Evolutionary conservation across 2,888 invertebrate species (phyloP).

Genomic region (Perithous albicinctus): DNA sequence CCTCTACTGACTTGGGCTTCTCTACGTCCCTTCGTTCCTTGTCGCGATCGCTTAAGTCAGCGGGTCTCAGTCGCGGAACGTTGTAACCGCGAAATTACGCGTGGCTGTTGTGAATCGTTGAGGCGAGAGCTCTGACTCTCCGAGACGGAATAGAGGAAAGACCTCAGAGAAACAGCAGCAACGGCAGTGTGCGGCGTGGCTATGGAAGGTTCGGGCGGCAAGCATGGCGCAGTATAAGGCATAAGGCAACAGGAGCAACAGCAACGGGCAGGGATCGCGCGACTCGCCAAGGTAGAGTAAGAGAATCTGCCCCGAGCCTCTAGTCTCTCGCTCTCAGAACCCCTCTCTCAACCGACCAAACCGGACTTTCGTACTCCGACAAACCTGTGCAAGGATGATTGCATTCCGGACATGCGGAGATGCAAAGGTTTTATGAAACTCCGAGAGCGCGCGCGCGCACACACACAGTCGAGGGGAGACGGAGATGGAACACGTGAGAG

Average conservation of each 20-base stretch:
- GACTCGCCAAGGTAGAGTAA: slow-evolving; percentile 62
- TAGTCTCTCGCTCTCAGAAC: slow-evolving; percentile 39
- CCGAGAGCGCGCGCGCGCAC: slow-evolving; percentile 42
- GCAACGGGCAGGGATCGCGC: slow-evolving; percentile 62
- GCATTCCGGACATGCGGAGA: slow-evolving; percentile 72
- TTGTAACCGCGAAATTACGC: slow-evolving; percentile 71
- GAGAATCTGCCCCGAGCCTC: slow-evolving; percentile 67
- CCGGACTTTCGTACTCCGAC: slow-evolving; percentile 73
- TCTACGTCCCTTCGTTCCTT: slow-evolving; percentile 61
- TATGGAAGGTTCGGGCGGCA: slow-evolving; percentile 16
- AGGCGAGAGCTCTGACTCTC: slow-evolving; percentile 30
- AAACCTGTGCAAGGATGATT: slow-evolving; percentile 72
- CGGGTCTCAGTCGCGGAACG: slow-evolving; percentile 62
- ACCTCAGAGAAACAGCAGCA: slow-evolving; percentile 29
- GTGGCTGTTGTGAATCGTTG: slow-evolving; percentile 61
- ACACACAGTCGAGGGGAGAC: slow-evolving; percentile 43
- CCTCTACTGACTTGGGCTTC: not conserved
- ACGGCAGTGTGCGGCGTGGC: slow-evolving; percentile 4
- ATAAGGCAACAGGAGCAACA: slow-evolving; percentile 42
- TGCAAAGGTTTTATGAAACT: slow-evolving; percentile 71
- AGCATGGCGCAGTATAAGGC: slow-evolving; percentile 12
- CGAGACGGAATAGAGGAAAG: slow-evolving; percentile 57
- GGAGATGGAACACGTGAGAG: not conserved
- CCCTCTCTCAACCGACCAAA: slow-evolving; percentile 70
- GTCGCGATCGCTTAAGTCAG: slow-evolving; percentile 71